Evolutionary conservation across 1,140 invertebrate genomes (phyloP), one percentile per base, ranked within the genome.

Genomic region (Pogonus chalceus): DNA sequence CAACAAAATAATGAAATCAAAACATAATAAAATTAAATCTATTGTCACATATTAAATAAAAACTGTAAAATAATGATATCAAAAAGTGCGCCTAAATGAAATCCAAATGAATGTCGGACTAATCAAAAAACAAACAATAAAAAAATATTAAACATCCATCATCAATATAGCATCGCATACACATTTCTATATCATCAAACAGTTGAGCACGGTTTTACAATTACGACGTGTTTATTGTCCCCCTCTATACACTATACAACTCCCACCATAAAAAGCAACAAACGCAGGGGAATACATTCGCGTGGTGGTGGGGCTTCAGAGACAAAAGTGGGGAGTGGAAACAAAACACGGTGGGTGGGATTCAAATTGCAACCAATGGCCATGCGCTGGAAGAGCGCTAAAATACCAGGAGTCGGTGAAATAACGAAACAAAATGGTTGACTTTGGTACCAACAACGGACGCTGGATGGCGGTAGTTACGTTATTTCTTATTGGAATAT

Each of bases 161-260:
- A 43, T 43, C 37, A 16, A 43, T 43, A 43, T 43, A 43, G 18
- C 37, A 43, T 43, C 37, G 37, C 37, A 43, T 4, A 12, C 9
- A 43, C 37, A 43, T 12, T 43, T 43, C 37, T 43, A 43, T 43
- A 43, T 43, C 37, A 43, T 43, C 7, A 43, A 43, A 43, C 37
- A 12, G 37, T 43, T 43, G 37, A 65, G 62, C 63, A 62, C 58
- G 59, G 65, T 62, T 68, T 68, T 67, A 62, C 61, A 64, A 60
- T 68, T 67, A 68, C 63, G 66, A 68, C 56, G 65, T 68, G 66
- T 67, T 67, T 67, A 68, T 68, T 67, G 37, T 43, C 61, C 61
- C 64, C 57, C 65, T 62, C 58, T 52, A 60, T 55, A 43, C 23
- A 18, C 37, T 4, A 16, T 43, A 43, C 37, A 7, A 7, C 43